A percentile compares a stretch with the other conserved stretches of the same genome.
phyloP scores from a whole-genome alignment of 2,113 vertebrate species.

The Amazona guildingii region DNA sequence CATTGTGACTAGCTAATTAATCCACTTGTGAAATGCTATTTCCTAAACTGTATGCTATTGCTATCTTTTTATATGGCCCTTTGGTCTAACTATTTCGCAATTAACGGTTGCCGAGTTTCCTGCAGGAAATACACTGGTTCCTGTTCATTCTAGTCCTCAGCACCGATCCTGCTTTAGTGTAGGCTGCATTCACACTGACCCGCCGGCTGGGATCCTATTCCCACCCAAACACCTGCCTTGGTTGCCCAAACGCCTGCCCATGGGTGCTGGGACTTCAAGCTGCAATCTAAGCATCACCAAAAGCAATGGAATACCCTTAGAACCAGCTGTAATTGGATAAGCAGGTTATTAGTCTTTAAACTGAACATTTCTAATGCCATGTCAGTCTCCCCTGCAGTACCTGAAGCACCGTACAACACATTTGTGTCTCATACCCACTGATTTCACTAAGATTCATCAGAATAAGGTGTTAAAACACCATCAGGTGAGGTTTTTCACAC shows the following conservation, averaged over 20 bases:
- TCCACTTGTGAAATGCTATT: neutral
- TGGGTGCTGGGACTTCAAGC: neutral
- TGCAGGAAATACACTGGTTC: neutral
- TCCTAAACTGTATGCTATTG: neutral
- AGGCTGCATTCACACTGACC: neutral
- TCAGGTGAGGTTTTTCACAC: neutral
- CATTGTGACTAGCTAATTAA: neutral
- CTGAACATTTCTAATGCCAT: neutral
- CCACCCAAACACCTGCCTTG: fast-evolving
- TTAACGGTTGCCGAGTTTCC: neutral
- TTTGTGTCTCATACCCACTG: neutral
- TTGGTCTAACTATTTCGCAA: neutral
- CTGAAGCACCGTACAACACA: neutral
- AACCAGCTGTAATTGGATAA: neutral
- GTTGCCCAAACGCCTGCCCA: fast-evolving
- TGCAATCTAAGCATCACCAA: neutral
- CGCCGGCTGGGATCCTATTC: neutral
- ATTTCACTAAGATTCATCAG: neutral
- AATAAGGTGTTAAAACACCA: neutral
- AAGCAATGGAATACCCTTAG: neutral
- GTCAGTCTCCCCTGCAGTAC: neutral
- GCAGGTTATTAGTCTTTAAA: neutral
- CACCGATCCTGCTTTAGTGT: neutral
- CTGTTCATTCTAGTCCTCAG: neutral
- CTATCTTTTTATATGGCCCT: neutral